Conservation (phyloP, 2,797 vertebrate species). For the Lutjanus argentimaculatus region DNA sequence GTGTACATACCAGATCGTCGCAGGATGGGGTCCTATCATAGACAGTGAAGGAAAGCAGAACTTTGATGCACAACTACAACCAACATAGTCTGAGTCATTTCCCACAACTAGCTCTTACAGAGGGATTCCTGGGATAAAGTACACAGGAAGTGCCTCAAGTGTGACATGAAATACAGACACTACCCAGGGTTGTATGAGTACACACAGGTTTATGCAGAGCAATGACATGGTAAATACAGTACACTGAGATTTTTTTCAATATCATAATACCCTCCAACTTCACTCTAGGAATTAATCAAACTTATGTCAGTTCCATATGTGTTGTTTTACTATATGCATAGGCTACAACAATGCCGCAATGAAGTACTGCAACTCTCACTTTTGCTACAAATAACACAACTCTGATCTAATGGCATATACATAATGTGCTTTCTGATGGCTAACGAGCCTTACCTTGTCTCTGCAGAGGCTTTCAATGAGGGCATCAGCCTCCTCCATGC, state of each 20-base stretch:
- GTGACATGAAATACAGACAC: constrained; percentile 30
- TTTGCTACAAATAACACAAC: background rate
- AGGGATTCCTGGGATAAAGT: constrained; percentile 39
- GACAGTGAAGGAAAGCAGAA: constrained; percentile 78
- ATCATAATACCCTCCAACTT: background rate
- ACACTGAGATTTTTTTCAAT: background rate
- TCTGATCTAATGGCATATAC: background rate
- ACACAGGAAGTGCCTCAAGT: constrained; percentile 17
- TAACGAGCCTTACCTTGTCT: constrained; percentile 90
- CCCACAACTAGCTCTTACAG: constrained; percentile 24
- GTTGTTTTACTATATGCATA: background rate
- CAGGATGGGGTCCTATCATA: constrained; percentile 91
- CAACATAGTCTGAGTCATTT: constrained; percentile 47
- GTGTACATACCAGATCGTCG: constrained; percentile 99
- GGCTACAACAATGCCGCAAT: background rate
- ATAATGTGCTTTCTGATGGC: background rate
- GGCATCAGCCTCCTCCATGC: constrained; percentile 98
- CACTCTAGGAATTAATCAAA: background rate
- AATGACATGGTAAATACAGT: constrained; percentile 11
- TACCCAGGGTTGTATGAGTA: background rate
- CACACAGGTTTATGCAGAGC: constrained; percentile 25
- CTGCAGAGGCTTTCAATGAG: constrained; percentile 99
- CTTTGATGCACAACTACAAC: constrained; percentile 46
- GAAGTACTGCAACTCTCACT: background rate
- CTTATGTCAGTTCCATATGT: background rate